Evolutionary conservation across 2,797 vertebrate genomes (phyloP).

Genomic region (Chaunax sp.): DNA sequence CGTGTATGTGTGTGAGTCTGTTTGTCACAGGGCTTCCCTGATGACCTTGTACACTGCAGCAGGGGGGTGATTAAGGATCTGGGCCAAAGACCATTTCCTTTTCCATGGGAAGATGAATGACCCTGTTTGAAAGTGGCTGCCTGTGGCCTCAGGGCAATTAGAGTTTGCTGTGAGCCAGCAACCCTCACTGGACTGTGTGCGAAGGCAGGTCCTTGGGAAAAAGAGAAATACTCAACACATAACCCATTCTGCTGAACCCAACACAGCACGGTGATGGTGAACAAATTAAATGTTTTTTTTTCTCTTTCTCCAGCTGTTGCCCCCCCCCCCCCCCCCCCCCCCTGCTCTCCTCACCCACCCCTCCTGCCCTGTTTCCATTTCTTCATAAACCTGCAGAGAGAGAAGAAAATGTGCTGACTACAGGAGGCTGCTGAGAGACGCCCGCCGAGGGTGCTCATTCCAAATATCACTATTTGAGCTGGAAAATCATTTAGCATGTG

Average conservation of each 20-base stretch:
- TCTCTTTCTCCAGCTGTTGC: constrained; percentile 33
- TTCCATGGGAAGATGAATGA: constrained; percentile 83
- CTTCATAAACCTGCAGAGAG: constrained; percentile 36
- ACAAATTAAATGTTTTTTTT: constrained; percentile 73
- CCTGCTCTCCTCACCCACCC: constrained; percentile 9
- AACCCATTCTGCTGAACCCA: constrained; percentile 69
- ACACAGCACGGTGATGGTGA: constrained; percentile 43
- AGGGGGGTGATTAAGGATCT: constrained; percentile 85
- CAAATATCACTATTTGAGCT: constrained; percentile 79
- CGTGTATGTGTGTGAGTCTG: constrained; percentile 42
- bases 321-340: no score
- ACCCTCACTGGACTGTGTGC: constrained; percentile 60
- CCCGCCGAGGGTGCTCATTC: constrained; percentile 51
- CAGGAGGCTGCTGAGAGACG: constrained; percentile 43
- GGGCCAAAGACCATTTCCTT: constrained; percentile 81
- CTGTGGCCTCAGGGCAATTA: constrained; percentile 81
- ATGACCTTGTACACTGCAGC: constrained; percentile 82
- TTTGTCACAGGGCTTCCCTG: constrained; percentile 73
- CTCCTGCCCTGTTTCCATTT: constrained; percentile 27
- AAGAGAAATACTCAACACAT: constrained; percentile 67
- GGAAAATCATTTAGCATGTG: constrained; percentile 60
- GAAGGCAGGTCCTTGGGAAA: constrained; percentile 75
- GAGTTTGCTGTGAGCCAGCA: constrained; percentile 79
- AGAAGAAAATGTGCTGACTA: constrained; percentile 62
- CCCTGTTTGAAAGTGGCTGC: constrained; percentile 81